Percentiles rank a stretch among this genome's conserved stretches.
phyloP scores from a whole-genome alignment of 2,888 invertebrate genomes.

The Tiliacea citrago region DNA sequence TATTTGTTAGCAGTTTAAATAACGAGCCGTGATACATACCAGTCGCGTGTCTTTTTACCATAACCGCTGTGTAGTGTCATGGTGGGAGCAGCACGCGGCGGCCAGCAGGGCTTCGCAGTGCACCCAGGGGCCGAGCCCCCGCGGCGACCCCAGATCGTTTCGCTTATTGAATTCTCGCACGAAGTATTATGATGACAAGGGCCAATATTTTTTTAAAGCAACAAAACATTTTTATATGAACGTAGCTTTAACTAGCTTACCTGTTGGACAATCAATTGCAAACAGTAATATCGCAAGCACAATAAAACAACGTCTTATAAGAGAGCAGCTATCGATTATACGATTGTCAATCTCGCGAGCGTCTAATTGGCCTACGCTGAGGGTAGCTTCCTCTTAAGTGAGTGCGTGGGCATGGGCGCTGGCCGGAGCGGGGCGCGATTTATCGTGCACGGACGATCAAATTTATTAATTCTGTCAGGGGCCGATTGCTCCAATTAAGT shows the following conservation, averaged over 20 bases:
- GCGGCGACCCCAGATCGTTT: slow-evolving; percentile 71
- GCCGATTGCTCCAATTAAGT: slow-evolving; percentile 88
- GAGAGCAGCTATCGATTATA: slow-evolving; percentile 56
- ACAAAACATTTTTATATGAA: slow-evolving; percentile 37
- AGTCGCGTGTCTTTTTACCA: slow-evolving; percentile 86
- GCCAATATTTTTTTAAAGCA: slow-evolving; percentile 74
- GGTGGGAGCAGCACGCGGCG: slow-evolving; percentile 76
- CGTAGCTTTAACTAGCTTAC: neutral
- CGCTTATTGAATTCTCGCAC: slow-evolving; percentile 86
- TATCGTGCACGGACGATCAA: slow-evolving; percentile 81
- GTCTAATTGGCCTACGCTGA: slow-evolving; percentile 64
- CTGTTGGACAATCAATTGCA: slow-evolving; percentile 21
- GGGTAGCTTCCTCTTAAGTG: slow-evolving; percentile 65
- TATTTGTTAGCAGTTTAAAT: slow-evolving; percentile 74
- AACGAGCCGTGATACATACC: slow-evolving; percentile 74
- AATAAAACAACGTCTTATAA: slow-evolving; percentile 60
- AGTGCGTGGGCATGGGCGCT: slow-evolving; percentile 79
- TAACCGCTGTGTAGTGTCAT: slow-evolving; percentile 79
- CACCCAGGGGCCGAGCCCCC: slow-evolving; percentile 83
- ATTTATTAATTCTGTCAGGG: slow-evolving; percentile 87
- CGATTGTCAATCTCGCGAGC: slow-evolving; percentile 64
- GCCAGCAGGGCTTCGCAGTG: slow-evolving; percentile 76
- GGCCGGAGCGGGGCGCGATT: slow-evolving; percentile 74
- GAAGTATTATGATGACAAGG: slow-evolving; percentile 77
- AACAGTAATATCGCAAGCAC: slow-evolving; percentile 45